Percentiles rank a stretch among this genome's conserved stretches.
These are phyloP conservation scores for Sinonovacula constricta DNA, from an alignment of 1,140 invertebrate species.

Conservation along the genomic window DNA sequence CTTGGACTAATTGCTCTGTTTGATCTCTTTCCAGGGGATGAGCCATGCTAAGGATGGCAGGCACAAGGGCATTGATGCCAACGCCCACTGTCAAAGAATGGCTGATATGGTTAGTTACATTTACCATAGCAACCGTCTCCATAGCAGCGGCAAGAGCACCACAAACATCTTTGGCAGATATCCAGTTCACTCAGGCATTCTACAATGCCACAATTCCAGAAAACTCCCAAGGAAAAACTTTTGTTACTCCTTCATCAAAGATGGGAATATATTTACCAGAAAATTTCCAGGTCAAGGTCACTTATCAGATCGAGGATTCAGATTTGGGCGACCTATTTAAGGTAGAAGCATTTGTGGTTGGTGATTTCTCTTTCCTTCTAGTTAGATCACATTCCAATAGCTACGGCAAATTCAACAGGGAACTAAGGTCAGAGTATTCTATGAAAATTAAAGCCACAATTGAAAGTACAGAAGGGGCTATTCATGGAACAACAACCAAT, in stretches of 20 bases:
- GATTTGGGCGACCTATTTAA: conserved; percentile 95
- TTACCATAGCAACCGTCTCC: conserved; percentile 42
- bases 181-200: conserved; percentile 84
- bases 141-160: conserved; percentile 12
- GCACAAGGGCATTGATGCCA: conserved; percentile 11
- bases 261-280: conserved; percentile 84
- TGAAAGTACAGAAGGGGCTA: conserved; percentile 77
- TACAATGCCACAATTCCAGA: conserved; percentile 96
- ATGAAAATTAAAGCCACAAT: conserved; percentile 88
- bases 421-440: conserved; percentile 90
- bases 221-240: conserved; percentile 93
- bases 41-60: conserved; percentile 35
- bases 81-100: conserved; percentile 23
- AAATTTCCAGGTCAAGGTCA: conserved; percentile 81
- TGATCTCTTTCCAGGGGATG: conserved; percentile 29
- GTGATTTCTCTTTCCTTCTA: conserved; percentile 95
- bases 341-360: conserved; percentile 90
- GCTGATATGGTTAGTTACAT: conserved; percentile 45
- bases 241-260: conserved; percentile 82
- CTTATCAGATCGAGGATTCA: conserved; percentile 86
- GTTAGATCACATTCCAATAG: conserved; percentile 92
- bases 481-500: conserved; percentile 85
- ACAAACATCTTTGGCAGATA: conserved; percentile 1
- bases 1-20: neutral
- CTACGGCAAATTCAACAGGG: conserved; percentile 92